A percentile compares a stretch with the other conserved stretches of the same genome.
These are phyloP conservation scores for Eristalinus sepulchralis DNA, from an alignment of 2,888 invertebrate genomes.

Conservation along the genomic window DNA sequence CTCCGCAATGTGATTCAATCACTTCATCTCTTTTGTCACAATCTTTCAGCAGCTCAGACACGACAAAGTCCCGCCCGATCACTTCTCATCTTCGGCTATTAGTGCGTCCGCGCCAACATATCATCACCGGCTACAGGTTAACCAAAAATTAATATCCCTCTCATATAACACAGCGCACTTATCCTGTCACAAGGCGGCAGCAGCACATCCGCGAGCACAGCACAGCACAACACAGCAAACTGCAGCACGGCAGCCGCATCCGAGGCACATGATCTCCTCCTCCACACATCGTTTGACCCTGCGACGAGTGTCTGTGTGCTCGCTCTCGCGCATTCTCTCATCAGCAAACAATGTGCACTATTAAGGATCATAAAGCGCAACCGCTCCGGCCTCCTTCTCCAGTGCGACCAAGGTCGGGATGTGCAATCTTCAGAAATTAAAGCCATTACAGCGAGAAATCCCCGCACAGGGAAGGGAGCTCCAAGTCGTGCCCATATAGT, in stretches of 20 bases:
- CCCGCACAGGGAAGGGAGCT: slow-evolving; percentile 13
- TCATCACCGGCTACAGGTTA: slow-evolving; percentile 61
- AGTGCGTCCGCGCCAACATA: slow-evolving; percentile 51
- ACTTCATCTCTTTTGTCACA: slow-evolving; percentile 28
- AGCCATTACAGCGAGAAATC: slow-evolving; percentile 59
- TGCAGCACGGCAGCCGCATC: slow-evolving; percentile 43
- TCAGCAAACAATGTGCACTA: slow-evolving; percentile 66
- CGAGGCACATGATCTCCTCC: slow-evolving; percentile 57
- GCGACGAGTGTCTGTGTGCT: slow-evolving; percentile 19
- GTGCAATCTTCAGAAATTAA: slow-evolving; percentile 61
- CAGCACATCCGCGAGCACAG: background rate
- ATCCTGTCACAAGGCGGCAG: slow-evolving; percentile 63
- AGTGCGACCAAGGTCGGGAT: slow-evolving; percentile 58
- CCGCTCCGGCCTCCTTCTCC: slow-evolving; percentile 35
- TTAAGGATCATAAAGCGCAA: slow-evolving; percentile 66
- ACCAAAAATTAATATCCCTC: slow-evolving; percentile 63
- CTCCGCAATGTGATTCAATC: too few species aligned
- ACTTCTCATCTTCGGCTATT: slow-evolving; percentile 39
- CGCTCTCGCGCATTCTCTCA: slow-evolving; percentile 32
- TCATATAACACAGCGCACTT: slow-evolving; percentile 64
- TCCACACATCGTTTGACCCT: slow-evolving; percentile 70
- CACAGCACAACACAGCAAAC: slow-evolving; percentile 5
- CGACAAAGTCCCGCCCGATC: background rate
- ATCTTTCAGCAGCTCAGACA: slow-evolving; percentile 24
- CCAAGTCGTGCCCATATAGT: slow-evolving; percentile 58